Percentiles rank a stretch among this genome's conserved stretches.
These are phyloP conservation scores for Acleris holmiana DNA, from an alignment of 2,888 invertebrate genomes.

Conservation along the genomic window DNA sequence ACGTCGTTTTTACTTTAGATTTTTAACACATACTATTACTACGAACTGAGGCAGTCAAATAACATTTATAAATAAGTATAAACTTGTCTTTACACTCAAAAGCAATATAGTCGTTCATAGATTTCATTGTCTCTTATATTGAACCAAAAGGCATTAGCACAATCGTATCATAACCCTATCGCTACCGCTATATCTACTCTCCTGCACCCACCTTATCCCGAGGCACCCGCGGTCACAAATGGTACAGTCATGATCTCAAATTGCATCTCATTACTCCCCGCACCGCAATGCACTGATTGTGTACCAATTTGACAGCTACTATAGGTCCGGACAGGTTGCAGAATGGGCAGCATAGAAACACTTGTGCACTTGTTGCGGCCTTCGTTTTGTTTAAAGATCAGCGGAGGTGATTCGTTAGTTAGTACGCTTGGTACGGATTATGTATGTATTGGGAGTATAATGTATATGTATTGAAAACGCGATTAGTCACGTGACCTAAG, in stretches of 20 bases:
- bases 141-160: no score
- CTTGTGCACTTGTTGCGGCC: slow-evolving; percentile 15
- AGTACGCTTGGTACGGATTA: no score
- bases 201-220: slow-evolving; percentile 54
- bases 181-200: slow-evolving; percentile 10
- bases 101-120: no score
- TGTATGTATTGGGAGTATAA: no score
- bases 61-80: no score
- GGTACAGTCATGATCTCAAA: slow-evolving; percentile 75
- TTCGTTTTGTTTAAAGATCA: slow-evolving; percentile 3
- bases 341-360: slow-evolving; percentile 21
- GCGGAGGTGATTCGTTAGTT: background rate
- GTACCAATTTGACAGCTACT: slow-evolving; percentile 64
- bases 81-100: no score
- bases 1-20: no score
- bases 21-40: no score
- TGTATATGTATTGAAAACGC: no score
- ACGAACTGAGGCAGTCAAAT: no score
- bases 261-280: slow-evolving; percentile 71
- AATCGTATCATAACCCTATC: background rate
- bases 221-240: slow-evolving; percentile 66
- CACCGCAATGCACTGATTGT: slow-evolving; percentile 67
- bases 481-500: no score
- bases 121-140: no score
- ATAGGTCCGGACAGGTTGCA: slow-evolving; percentile 36